phyloP scores from a whole-genome alignment of 64 coral and sea anemone genomes.

The Pocillopora verrucosa region DNA sequence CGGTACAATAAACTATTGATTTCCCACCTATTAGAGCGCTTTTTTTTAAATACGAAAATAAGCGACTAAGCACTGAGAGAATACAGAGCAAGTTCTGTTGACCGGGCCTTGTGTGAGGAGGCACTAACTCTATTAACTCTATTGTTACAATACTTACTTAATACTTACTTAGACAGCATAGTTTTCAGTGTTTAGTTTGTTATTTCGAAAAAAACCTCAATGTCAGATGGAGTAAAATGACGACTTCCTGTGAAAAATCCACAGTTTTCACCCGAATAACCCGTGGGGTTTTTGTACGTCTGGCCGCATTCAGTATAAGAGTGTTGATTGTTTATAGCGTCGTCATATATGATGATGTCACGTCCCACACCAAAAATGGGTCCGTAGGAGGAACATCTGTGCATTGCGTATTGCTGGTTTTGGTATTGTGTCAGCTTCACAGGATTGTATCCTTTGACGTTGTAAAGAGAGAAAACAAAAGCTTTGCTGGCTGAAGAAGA shows the following conservation, averaged over 20 bases:
- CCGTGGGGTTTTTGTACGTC: too few species aligned
- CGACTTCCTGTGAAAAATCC: background rate
- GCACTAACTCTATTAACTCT: too few species aligned
- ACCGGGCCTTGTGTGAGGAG: too few species aligned
- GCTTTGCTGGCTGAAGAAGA: background rate
- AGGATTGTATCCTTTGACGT: background rate
- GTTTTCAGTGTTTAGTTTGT: background rate
- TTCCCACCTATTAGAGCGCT: too few species aligned
- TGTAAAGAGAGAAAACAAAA: conserved; percentile 36
- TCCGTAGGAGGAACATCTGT: background rate
- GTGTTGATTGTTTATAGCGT: background rate
- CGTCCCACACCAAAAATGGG: background rate
- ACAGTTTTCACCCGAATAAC: background rate
- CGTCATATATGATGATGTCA: background rate
- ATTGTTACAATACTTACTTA: background rate
- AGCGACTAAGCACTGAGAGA: too few species aligned
- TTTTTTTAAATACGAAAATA: too few species aligned
- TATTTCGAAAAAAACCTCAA: conserved; percentile 42
- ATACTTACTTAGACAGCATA: too few species aligned
- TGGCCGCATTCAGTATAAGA: background rate
- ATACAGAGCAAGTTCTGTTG: too few species aligned
- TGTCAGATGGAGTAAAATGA: conserved; percentile 4
- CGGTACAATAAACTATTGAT: too few species aligned
- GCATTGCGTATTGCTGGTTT: conserved; percentile 13
- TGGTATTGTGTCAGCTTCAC: too few species aligned